Base-by-base conservation (phyloP, 2,888 invertebrate genomes). In the Leptothorax acervorum region DNA sequence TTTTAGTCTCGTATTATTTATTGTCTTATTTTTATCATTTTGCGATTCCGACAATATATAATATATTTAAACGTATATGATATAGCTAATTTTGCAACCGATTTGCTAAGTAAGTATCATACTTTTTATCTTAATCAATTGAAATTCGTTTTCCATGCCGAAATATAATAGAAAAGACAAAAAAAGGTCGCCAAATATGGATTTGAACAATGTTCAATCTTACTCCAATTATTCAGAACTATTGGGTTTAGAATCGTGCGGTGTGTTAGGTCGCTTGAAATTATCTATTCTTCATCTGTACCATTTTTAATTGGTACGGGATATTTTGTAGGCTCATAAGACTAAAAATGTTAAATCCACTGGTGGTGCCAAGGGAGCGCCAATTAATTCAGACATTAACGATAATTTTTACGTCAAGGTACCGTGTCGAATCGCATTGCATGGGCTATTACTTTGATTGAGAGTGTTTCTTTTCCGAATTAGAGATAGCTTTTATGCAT, bases 321-420 rank as follows among this genome's bases (percentile, higher is more conserved):
- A 85, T 90, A 63, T 90, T 86, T 92, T 92, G 71, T 92, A 92
- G 92, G 91, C 85, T 85, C 81, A 88, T 90, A 91, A 84, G 82
- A 86, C 87, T 89, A 90, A 90, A 84, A 88, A 74, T 88, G 51
- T 89, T 89, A 91, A 88, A 84, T 85, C 89, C 53, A 31, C 83
- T 85, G 82, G 48, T 66, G 89, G 88, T 84, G 82, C 82, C 84
- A 90, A 88, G 83, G 70, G 82, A 73, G 62, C 70, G 68, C 35
- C 86, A 66, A 85, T 85, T 85, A 87, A 66, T 83, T 85, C 84
- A 70, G 70, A 86, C 51, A 83, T 83, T 87, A 88, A 86, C 83
- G 76, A 82, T 87, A 82, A 83, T 87, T 78, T 86, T 78, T 65
- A 39, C 45, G 57, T 62, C 74, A 90, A 92, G 92, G 90, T 91